These are phyloP conservation scores for Conomelus anceps DNA, from an alignment of 2,888 invertebrate species.

Conservation along the genomic window DNA sequence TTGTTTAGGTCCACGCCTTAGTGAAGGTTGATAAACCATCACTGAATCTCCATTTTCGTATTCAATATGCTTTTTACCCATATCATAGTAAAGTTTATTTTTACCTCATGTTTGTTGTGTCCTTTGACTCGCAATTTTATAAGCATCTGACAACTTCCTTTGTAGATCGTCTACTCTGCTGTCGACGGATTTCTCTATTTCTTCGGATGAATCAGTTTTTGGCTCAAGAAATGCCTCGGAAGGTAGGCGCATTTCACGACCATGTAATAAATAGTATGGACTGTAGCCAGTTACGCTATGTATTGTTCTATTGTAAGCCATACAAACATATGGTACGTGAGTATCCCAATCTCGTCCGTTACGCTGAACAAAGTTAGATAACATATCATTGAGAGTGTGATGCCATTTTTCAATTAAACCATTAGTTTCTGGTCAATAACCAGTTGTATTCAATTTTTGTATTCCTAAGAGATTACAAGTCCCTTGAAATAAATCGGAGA, in stretches of 20 bases:
- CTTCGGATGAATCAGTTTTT: not conserved
- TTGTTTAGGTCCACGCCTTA: not conserved
- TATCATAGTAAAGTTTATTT: not conserved
- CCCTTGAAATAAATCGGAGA: no score
- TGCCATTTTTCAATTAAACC: no score
- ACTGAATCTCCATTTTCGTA: not conserved
- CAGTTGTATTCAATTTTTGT: no score
- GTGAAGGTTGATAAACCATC: not conserved
- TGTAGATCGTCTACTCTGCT: not conserved
- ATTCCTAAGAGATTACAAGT: no score
- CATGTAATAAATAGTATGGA: slow-evolving; percentile 23
- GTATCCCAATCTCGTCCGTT: slow-evolving; percentile 36
- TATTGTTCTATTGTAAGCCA: slow-evolving; percentile 30
- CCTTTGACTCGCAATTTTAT: not conserved
- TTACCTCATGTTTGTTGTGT: not conserved
- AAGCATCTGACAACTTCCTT: not conserved
- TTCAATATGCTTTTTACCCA: not conserved
- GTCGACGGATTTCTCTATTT: not conserved
- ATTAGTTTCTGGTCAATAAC: no score
- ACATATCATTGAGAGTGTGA: not conserved
- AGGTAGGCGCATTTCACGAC: slow-evolving; percentile 21
- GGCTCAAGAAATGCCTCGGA: not conserved
- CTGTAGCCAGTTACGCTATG: not conserved
- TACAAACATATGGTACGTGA: slow-evolving; percentile 36
- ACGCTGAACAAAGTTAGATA: not conserved